Percentiles rank a stretch among this genome's conserved stretches.
Conservation (phyloP, 2,113 vertebrate genomes). For the Microcebus tavaratra region DNA sequence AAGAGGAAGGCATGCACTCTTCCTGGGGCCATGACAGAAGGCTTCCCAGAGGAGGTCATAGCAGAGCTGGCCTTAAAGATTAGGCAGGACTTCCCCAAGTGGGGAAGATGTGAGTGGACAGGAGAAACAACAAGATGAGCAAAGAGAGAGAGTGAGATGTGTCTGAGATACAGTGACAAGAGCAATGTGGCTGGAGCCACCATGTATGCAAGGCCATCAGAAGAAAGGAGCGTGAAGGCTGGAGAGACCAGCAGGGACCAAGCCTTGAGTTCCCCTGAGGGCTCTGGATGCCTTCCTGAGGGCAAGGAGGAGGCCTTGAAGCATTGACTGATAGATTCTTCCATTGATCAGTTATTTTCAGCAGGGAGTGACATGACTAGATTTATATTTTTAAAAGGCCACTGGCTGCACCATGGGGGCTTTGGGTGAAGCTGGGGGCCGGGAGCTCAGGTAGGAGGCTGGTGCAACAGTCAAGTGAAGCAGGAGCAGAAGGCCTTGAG, state of each 20-base stretch:
- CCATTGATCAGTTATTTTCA: conserved; percentile 74
- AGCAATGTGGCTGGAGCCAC: not conserved
- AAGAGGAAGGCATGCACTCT: not conserved
- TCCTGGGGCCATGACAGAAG: not conserved
- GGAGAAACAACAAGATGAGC: not conserved
- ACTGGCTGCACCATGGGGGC: not conserved
- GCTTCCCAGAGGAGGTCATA: not conserved
- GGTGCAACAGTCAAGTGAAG: not conserved
- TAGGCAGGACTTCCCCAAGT: not conserved
- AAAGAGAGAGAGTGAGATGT: not conserved
- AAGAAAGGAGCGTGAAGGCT: not conserved
- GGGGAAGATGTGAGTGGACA: no score
- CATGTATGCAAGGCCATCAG: rapidly evolving
- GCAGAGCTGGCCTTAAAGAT: not conserved
- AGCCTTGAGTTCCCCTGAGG: conserved; percentile 13
- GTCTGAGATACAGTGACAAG: not conserved
- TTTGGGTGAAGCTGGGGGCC: not conserved
- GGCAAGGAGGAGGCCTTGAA: conserved; percentile 64
- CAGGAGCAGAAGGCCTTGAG: not conserved
- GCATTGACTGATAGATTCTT: conserved; percentile 71
- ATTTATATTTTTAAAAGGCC: conserved; percentile 45
- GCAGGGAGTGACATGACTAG: conserved; percentile 56
- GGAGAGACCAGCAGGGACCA: not conserved
- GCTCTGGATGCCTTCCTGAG: conserved; percentile 65
- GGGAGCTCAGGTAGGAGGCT: not conserved